Base-by-base conservation (phyloP, 2,797 vertebrate genomes). In the Capromys pilorides region DNA sequence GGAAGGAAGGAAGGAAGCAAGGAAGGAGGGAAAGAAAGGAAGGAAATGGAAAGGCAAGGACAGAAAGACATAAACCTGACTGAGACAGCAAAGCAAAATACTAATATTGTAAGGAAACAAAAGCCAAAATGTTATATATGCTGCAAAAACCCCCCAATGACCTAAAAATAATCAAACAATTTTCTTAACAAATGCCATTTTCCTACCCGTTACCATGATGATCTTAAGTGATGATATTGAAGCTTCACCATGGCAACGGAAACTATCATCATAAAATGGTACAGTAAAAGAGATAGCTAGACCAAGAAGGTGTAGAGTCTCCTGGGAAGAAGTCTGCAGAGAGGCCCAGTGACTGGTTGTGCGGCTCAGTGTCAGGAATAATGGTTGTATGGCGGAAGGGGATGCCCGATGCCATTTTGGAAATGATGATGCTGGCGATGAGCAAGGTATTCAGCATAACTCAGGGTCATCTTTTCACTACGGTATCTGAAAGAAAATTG, bases 261-360 rank as follows among this genome's bases (percentile, higher is more conserved):
- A 99, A 99, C 99, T 99, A 99, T 99, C 99, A 99, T 99, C 99
- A 99, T 99, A 99, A 99, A 99, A 99, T 99, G 98, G 99, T 99
- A 99, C 99, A 99, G 98, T 99, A 99, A 99, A 99, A 99, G 98
- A 99, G 99, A 99, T 99, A 99, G 98, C 99, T 99, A 99, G 99
- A 99, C 99, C 99, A 99, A 97, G 99, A 99, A 98, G 99, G 99
- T 99, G 99, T 98, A 96, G 99, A 99, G 98, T 99, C 99, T 99
- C 99, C 99, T 97, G 99, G 99, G 98, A 99, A 99, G 99, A 99
- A 99, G 99, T 99, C 99, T 98, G 99, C 99, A 98, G 99, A 99
- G 99, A 99, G 99, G 98, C 99, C 99, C 99, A 99, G 98, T 99
- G 99, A 99, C 99, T 99, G 99, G 99, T 99, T 99, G 99, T 99